Base-by-base conservation (phyloP, 2,113 vertebrate genomes). In the Neodontobutis hainanensis region DNA sequence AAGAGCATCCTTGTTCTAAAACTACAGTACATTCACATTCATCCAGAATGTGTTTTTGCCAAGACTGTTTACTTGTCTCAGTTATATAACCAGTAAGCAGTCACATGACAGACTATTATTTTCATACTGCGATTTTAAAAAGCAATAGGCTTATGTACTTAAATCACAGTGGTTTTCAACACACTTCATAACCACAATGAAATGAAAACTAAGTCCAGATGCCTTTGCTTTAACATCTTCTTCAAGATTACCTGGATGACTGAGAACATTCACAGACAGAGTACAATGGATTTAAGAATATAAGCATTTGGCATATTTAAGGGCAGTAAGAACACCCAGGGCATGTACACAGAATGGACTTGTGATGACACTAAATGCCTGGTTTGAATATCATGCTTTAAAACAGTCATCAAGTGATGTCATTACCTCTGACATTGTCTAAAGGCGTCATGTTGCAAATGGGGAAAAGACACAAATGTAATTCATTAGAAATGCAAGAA, bases 381-480 rank as follows among this genome's bases (percentile, higher is more conserved):
- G 62, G 55, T 65, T 77, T 77, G 34, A 70, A 69, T 89, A 88
- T 90, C 93, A 92, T 90, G 90, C 84, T 91, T 88, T 89, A 93
- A 61, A 91, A 90, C 90, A 85, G 14, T 15, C 87, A 92, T 80
- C 62, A 73, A 58, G 78, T 61, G 61, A 52, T 16, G 57, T 10
- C 8, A 48, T 95, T 95, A 95, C 94, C 94, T 96, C 93, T 93
- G 72, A 92, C 78, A 94, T 94, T 95, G 91, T 96, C 95, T 96
- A 94, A 88, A 92, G 89, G 92, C 87, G 92, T 92, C 88, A 81
- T 68, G 86, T 72, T 89, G 80, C 87, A 92, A 68, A 86, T 87
- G 84, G 91, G 83, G 87, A 14, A 85, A 9, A 80, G 40, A 78
- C 15, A 57, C 16, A 48, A 40, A 40, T 40, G 38, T 11, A 52